These are phyloP conservation scores for Corella eumyota DNA, from an alignment of 23 tunicate species.

Conservation along the genomic window DNA sequence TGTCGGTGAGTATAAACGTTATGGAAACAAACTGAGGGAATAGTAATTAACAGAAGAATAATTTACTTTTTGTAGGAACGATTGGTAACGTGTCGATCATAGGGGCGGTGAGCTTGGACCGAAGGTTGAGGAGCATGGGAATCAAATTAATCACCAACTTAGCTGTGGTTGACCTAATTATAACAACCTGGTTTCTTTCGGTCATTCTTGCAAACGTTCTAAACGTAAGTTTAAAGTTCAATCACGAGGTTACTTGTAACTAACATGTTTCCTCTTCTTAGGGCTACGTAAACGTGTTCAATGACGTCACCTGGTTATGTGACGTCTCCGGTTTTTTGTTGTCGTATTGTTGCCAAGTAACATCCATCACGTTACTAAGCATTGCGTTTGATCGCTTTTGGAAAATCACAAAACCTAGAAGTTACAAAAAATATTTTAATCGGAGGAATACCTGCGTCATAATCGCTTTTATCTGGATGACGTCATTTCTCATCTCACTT, in stretches of 20 bases:
- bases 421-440: constrained; percentile 1
- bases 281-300: constrained; percentile 35
- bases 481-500: constrained; percentile 22
- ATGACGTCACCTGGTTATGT: constrained; percentile 14
- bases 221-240: constrained; percentile 28
- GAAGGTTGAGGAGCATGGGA: constrained; percentile 27
- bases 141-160: constrained; percentile 40
- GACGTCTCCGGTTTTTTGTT: constrained; percentile 20
- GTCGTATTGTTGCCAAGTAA: constrained; percentile 37
- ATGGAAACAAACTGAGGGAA: background rate
- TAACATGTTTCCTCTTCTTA: no score
- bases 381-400: constrained; percentile 30
- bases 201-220: constrained; percentile 38
- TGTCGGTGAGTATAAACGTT: constrained; percentile 19
- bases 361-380: constrained; percentile 23
- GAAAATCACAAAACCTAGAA: constrained; percentile 9
- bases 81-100: constrained; percentile 43
- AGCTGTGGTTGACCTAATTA: constrained; percentile 47
- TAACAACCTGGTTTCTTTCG: constrained; percentile 74
- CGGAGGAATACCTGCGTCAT: constrained; percentile 12
- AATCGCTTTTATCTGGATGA: constrained; percentile 36
- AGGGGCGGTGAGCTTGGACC: constrained; percentile 35
- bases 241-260: no score
- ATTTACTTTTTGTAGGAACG: constrained; percentile 11
- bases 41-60: background rate